Evolutionary conservation across 2,113 vertebrate genomes (phyloP), one percentile per base, ranked within the genome.

Genomic region (Clinocottus analis): DNA sequence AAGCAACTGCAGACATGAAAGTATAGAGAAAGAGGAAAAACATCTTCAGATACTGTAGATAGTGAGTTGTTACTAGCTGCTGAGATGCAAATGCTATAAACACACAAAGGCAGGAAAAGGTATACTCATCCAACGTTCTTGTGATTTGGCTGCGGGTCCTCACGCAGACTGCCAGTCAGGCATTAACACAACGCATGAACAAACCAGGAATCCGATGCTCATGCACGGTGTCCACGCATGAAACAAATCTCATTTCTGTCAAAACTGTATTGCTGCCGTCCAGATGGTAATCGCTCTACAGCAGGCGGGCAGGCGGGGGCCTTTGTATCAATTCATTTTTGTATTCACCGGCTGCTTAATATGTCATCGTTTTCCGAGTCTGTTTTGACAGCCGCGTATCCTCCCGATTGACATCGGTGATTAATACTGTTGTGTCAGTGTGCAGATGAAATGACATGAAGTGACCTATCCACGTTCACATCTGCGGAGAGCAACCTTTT

Each of bases 121-220:
- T 77, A 67, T 68, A 72, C 56, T 65, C 76, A 25, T 79, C 83
- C 80, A 80, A 25, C n/a, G 62, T 82, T 86, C 65, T 60, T 83
- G 80, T 86, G 78, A 85, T 89, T 85, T 85, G 81, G 71, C 85
- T 76, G 72, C 49, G 56, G 55, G 80, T 55, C 17, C 43, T 33
- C 25, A 61, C 76, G 62, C 68, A 3, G 67, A 51, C 70, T 76
- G 80, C 74, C 78, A 85, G 77, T 73, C 63, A 29, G 76, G 66
- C 72, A 53, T 78, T 65, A 79, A 65, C 63, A 27, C 64, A 60
- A 59, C 43, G 37, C 68, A 58, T 29, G 53, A 83, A 45, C 58
- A 67, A 64, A 81, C 27, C 77, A 63, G 27, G 77, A 72, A 85
- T 63, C 73, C 60, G 49, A 31, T 16, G 27, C 27, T 77, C 56